Evolutionary conservation across 2,888 invertebrate genomes (phyloP), one percentile per base, ranked within the genome.

Genomic region (Tenthredo notha): DNA sequence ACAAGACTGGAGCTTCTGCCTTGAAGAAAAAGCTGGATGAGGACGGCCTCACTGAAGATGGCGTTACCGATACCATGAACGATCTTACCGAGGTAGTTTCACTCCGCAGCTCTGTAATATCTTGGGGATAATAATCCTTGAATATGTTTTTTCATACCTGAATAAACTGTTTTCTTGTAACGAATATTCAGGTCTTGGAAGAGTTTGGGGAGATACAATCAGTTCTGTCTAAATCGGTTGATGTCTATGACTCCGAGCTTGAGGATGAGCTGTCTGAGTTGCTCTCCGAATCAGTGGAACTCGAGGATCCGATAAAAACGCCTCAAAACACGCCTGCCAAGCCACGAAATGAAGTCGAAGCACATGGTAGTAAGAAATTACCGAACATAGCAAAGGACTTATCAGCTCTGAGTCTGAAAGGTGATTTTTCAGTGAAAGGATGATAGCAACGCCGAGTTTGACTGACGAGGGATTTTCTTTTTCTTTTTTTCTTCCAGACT

Each of bases 51-150:
- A 95, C 95, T n/a, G 96, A 96, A 89, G 96, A 97, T 82, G 94
- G 94, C 4, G 96, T 97, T 0, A 95, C 95, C 88, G 96, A 97
- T 88, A 95, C 97, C 0, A 96, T 97, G 94, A 95, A 96, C 70
- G 96, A 97, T 88, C 94, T 97, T 80, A 95, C 95, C 89, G 97
- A 97, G 89, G 96, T 97, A 90, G 91, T 86, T 21, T 21, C 12
- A 25, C 12, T 61, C 10, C 21, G 1, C 61, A 21, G 2, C 61
- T 61, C 21, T 21, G 61, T 25, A 12, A 85, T 75, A 86, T n/a
- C 50, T 33, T 33, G 12, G 6, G 4, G 7, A 15, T 47, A 40
- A 37, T 75, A 18, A 70, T 75, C 40, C 9, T 75, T 6, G 25
- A 25, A 61, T 61, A 10, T 29, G 15, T 47, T 54, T 33, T 74